Base-by-base conservation (phyloP, 2,113 vertebrate species). In the Centropristis striata region DNA sequence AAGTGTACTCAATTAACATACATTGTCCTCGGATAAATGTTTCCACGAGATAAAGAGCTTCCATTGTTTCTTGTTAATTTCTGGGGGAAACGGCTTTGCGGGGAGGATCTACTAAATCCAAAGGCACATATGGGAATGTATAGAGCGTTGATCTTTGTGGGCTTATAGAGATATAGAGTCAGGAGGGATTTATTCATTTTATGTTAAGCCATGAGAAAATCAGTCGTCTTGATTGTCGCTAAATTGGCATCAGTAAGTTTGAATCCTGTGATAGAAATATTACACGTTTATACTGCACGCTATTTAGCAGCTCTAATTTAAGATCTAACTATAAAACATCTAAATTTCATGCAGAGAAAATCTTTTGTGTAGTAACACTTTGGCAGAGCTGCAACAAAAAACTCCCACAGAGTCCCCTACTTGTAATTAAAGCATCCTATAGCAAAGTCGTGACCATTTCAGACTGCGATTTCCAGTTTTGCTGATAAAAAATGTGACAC, bases 61-160 rank as follows among this genome's bases (percentile, higher is more conserved):
- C 69, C 47, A 78, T 89, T 90, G 81, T 90, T 91, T 83, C 80
- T 75, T 68, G 44, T 81, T 90, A 50, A 80, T 88, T 93, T 91
- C 86, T 77, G 16, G 51, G 85, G 80, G 63, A 37, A 55, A 65
- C n/a, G 64, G 84, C 90, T 93, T 92, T 87, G 84, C 79, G 25
- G 78, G 44, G 55, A 76, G 83, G 86, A 85, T 92, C 78, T 78
- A 32, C 58, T 86, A 88, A 93, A 90, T 91, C 88, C 90, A 82
- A 59, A 28, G 55, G 75, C 74, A 64, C 87, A 86, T 83, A 86
- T 87, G 90, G 90, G 86, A 89, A 86, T 67, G 78, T 88, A 90
- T 83, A 72, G 80, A 61, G 67, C 12, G 42, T 60, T 93, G 91
- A 90, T 93, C 86, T 90, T 89, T 78, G 73, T 25, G 57, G 84